Evolutionary conservation across 2,113 vertebrate species (phyloP).

Genomic region (Ramphastos sulfuratus): DNA sequence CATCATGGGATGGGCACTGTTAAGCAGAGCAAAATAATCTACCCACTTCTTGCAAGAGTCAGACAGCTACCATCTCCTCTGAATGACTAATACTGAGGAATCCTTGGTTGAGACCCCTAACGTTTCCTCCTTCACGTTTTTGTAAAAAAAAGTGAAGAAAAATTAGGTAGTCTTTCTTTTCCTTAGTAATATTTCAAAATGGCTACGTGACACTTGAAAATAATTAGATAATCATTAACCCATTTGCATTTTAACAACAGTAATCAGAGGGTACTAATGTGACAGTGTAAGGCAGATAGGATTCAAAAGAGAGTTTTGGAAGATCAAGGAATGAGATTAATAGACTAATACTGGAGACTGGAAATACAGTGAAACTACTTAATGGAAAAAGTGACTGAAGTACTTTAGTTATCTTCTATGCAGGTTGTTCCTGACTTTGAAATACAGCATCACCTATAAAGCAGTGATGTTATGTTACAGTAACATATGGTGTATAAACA

Average conservation of each 20-base stretch:
- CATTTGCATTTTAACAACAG: neutral
- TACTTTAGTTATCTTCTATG: neutral
- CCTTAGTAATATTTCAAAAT: neutral
- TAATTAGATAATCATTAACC: neutral
- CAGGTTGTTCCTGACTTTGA: neutral
- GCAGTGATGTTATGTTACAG: neutral
- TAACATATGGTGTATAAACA: neutral
- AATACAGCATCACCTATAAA: neutral
- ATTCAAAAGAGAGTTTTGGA: neutral
- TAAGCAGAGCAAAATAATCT: neutral
- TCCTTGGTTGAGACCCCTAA: neutral
- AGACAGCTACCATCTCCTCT: neutral
- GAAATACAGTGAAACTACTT: neutral
- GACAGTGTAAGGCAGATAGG: neutral
- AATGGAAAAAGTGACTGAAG: neutral
- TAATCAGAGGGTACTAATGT: neutral
- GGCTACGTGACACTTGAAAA: neutral
- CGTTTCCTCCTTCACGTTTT: neutral
- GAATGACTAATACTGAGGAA: neutral
- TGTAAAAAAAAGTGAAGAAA: neutral
- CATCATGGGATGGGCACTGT: neutral
- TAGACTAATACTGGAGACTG: neutral
- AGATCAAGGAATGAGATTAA: neutral
- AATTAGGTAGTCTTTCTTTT: neutral
- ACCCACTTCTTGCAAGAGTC: neutral